Conservation (phyloP, 1,140 invertebrate species). For the Plectrocnemia conspersa region DNA sequence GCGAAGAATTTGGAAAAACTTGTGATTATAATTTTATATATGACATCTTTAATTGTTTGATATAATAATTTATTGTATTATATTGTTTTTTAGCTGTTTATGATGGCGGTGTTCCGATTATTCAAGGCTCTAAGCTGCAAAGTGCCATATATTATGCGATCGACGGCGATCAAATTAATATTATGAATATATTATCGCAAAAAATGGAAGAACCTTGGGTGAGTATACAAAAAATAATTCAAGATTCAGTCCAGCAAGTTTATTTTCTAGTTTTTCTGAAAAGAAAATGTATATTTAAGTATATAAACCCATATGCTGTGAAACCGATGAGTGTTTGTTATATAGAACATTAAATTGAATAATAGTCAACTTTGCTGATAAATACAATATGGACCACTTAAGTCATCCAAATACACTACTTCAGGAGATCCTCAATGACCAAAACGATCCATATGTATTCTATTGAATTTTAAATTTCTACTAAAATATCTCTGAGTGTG, state of each 20-base stretch:
- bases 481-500: too few species aligned
- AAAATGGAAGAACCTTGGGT: constrained; percentile 67
- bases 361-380: too few species aligned
- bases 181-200: constrained; percentile 60
- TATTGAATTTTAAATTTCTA: too few species aligned
- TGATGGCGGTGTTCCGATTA: constrained; percentile 40
- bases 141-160: constrained; percentile 70
- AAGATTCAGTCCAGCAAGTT: neutral
- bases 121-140: constrained; percentile 53
- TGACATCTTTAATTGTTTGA: neutral
- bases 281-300: constrained; percentile 6
- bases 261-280: neutral
- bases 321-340: too few species aligned
- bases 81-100: constrained; percentile 34
- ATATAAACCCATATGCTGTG: too few species aligned
- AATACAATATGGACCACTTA: too few species aligned
- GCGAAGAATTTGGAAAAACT: constrained; percentile 61
- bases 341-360: too few species aligned
- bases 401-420: too few species aligned
- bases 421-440: too few species aligned
- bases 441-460: too few species aligned
- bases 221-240: constrained; percentile 32
- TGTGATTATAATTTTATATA: constrained; percentile 37
- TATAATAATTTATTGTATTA: neutral
- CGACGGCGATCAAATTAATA: constrained; percentile 64